Conservation (phyloP, 2,797 vertebrate species). For the Mus minutoides region DNA sequence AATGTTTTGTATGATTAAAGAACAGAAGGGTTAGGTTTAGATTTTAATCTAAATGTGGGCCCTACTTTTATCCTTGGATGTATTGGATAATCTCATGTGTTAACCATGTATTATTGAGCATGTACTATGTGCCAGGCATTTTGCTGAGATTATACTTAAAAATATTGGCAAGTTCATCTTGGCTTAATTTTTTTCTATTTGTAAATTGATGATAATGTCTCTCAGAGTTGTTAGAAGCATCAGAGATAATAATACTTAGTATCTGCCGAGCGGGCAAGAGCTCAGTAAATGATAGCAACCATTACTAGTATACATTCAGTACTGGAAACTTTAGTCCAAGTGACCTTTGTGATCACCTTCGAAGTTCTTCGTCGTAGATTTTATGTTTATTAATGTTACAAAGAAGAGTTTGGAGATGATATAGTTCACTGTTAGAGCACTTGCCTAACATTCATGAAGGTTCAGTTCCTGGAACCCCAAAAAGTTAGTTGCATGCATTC, state of each 20-base stretch:
- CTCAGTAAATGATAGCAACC: conserved; percentile 61
- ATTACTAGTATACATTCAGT: conserved; percentile 46
- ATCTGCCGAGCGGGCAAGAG: conserved; percentile 53
- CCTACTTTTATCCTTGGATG: conserved; percentile 39
- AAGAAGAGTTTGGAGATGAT: background rate
- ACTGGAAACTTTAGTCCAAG: conserved; percentile 48
- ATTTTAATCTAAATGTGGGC: conserved; percentile 55
- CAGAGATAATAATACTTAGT: conserved; percentile 40
- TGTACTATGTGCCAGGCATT: conserved; percentile 61
- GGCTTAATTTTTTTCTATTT: conserved; percentile 62
- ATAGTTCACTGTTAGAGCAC: background rate
- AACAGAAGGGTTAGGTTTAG: conserved; percentile 60
- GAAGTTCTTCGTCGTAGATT: conserved; percentile 54
- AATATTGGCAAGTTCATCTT: conserved; percentile 28
- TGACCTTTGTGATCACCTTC: conserved; percentile 44
- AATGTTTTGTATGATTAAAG: conserved; percentile 59
- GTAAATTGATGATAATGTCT: conserved; percentile 53
- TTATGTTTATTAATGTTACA: conserved; percentile 61
- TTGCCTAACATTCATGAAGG: background rate
- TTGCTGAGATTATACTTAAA: conserved; percentile 50
- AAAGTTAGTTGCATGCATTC: background rate
- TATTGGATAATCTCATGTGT: conserved; percentile 52
- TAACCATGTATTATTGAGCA: conserved; percentile 60
- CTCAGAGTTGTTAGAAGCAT: conserved; percentile 39
- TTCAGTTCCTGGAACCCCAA: background rate